A percentile compares a stretch with the other conserved stretches of the same genome.
Conservation (phyloP, 2,113 vertebrate species). For the Barnardius zonarius region DNA sequence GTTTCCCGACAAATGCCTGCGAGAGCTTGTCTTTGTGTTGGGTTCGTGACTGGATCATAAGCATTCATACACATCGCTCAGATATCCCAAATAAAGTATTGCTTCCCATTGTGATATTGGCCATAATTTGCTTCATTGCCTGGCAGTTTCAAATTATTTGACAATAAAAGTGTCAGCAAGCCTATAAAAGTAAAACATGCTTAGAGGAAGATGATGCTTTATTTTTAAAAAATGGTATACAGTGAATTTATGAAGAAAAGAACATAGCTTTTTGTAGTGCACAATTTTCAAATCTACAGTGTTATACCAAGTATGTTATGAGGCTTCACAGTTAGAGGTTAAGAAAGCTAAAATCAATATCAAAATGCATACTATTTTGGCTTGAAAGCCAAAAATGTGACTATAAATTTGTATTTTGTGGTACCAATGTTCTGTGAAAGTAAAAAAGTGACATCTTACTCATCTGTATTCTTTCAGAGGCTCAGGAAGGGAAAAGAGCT, state of each 20-base stretch:
- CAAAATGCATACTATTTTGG: background rate
- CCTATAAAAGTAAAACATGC: conserved; percentile 50
- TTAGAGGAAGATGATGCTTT: conserved; percentile 36
- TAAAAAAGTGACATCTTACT: background rate
- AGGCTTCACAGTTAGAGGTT: background rate
- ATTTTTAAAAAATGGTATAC: background rate
- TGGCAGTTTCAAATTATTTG: conserved; percentile 59
- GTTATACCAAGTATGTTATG: background rate
- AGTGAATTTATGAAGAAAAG: background rate
- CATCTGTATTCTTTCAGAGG: background rate
- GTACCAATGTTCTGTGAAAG: background rate
- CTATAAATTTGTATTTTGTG: background rate
- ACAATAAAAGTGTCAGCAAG: conserved; percentile 62
- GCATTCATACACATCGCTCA: background rate
- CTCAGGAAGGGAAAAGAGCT: background rate
- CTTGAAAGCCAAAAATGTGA: background rate
- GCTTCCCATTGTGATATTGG: conserved; percentile 53
- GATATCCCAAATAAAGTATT: conserved; percentile 44
- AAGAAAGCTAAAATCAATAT: background rate
- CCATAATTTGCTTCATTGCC: conserved; percentile 52
- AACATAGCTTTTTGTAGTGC: background rate
- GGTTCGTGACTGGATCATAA: background rate
- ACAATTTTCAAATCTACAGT: background rate
- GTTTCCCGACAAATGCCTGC: background rate
- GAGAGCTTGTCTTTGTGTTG: conserved; percentile 44